Evolutionary conservation across 2,797 vertebrate genomes (phyloP).

Genomic region (Luscinia megarhynchos): DNA sequence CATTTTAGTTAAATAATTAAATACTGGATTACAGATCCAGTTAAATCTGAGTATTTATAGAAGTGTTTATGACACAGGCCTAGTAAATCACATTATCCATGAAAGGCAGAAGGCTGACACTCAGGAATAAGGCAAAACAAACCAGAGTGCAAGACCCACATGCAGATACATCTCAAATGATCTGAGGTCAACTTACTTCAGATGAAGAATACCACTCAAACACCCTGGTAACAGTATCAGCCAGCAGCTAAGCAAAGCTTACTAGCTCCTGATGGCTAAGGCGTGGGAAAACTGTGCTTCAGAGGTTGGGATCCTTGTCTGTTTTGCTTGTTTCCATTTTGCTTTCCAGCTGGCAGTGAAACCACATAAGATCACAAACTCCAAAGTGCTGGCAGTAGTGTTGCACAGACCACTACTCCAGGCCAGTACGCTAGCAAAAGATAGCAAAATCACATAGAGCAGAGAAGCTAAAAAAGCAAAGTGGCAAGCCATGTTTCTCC

Average conservation of each 20-base stretch:
- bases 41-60: background rate
- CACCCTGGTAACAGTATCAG: background rate
- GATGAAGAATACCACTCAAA: background rate
- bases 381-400: conserved; percentile 28
- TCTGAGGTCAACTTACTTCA: background rate
- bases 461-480: background rate
- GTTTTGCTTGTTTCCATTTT: conserved; percentile 65
- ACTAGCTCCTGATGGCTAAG: conserved; percentile 23
- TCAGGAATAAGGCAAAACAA: background rate
- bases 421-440: background rate
- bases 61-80: background rate
- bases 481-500: background rate
- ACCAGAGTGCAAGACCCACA: background rate
- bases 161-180: background rate
- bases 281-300: conserved; percentile 46
- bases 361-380: conserved; percentile 45
- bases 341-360: conserved; percentile 71
- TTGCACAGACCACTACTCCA: conserved; percentile 25
- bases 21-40: background rate
- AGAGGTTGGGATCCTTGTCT: conserved; percentile 27
- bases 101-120: background rate
- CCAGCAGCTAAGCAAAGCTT: conserved; percentile 2
- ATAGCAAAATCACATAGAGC: background rate
- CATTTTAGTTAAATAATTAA: background rate
- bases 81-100: background rate